Evolutionary conservation across 2,113 vertebrate genomes (phyloP).

Genomic region (Scophthalmus maximus): DNA sequence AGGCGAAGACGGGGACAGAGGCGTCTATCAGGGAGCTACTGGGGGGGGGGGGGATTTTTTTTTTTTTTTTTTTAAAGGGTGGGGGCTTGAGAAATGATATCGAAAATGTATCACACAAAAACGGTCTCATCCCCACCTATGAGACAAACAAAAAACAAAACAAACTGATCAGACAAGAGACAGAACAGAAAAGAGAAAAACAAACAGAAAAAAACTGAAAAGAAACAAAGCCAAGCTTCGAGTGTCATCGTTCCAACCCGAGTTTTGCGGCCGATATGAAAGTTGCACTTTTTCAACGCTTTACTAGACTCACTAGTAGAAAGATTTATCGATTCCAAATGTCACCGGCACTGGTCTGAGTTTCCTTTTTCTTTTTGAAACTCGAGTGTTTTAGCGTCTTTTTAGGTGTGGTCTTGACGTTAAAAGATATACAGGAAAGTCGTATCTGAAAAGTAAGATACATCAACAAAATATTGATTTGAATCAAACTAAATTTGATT

Average conservation of each 20-base stretch:
- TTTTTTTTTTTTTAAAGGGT: conserved; percentile 25
- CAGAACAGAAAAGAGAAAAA: conserved; percentile 51
- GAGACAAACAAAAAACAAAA: conserved; percentile 80
- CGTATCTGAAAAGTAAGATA: neutral
- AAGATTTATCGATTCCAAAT: neutral
- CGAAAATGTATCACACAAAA: conserved; percentile 73
- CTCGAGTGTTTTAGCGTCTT: no score
- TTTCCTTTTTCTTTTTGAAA: neutral
- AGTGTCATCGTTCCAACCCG: neutral
- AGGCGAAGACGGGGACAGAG: neutral
- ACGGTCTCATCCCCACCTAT: conserved; percentile 79
- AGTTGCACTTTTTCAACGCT: neutral
- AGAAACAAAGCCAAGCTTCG: conserved; percentile 42
- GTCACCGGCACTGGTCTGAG: neutral
- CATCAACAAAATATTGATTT: neutral
- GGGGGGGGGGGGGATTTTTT: conserved; percentile 17
- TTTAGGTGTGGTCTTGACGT: no score
- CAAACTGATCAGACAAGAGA: conserved; percentile 74
- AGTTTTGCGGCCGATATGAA: neutral
- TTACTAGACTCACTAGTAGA: neutral
- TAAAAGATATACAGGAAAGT: no score
- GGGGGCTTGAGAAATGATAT: conserved; percentile 27
- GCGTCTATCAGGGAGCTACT: conserved; percentile 43
- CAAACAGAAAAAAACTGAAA: conserved; percentile 30
- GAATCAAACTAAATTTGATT: no score